A percentile compares a stretch with the other conserved stretches of the same genome.
Evolutionary conservation across 2,888 invertebrate species (phyloP).

Genomic region (Amphimallon solstitiale): DNA sequence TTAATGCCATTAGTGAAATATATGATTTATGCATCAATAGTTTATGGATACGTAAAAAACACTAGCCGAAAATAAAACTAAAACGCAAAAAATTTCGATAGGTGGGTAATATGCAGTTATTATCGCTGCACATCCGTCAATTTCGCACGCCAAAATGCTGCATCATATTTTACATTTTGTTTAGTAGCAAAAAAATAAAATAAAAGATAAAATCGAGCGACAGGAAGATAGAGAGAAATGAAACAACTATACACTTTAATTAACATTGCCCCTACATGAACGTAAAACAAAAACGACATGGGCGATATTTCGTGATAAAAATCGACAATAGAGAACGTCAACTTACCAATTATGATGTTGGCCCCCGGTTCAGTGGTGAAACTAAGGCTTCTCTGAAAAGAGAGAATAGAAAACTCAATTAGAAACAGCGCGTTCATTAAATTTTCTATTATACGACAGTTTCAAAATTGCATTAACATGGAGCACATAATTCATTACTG

Average conservation of each 20-base stretch:
- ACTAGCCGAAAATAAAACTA: neutral
- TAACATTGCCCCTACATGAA: neutral
- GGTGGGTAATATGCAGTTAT: constrained; percentile 3
- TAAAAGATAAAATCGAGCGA: neutral
- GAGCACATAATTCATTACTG: too few species aligned
- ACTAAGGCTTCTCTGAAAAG: constrained; percentile 7
- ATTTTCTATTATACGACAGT: too few species aligned
- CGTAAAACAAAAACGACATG: constrained; percentile 5
- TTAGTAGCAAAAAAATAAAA: constrained; percentile 14
- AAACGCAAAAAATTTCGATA: neutral
- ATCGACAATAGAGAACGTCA: constrained; percentile 13
- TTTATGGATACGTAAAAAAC: constrained; percentile 4
- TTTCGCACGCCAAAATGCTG: constrained; percentile 22
- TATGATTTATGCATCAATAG: neutral
- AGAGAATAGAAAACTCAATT: constrained; percentile 1
- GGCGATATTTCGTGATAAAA: neutral
- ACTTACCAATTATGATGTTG: constrained; percentile 42
- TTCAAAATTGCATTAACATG: too few species aligned
- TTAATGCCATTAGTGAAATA: neutral
- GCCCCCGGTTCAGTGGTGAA: constrained; percentile 20
- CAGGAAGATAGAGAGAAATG: neutral
- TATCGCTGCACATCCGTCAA: constrained; percentile 20
- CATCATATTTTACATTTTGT: constrained; percentile 24
- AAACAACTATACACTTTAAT: constrained; percentile 4
- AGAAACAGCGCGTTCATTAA: neutral